Conservation (phyloP, 1,140 invertebrate genomes). For the Drosophila orena region DNA sequence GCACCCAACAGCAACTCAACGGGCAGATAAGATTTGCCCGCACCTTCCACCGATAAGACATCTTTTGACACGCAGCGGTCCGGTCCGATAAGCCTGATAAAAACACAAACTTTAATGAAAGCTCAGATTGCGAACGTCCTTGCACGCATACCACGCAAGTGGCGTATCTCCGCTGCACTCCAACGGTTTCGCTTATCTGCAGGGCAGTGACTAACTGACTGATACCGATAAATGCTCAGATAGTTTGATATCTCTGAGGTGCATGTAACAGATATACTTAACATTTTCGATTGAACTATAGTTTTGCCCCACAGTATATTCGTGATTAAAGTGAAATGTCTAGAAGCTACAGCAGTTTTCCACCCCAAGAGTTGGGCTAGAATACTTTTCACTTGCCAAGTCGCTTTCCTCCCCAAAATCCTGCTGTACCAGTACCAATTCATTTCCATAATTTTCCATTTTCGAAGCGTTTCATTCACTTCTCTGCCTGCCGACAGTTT, state of each 20-base stretch:
- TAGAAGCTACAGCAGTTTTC: background rate
- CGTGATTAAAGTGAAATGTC: background rate
- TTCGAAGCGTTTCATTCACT: constrained; percentile 38
- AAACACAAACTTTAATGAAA: constrained; percentile 68
- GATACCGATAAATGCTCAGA: background rate
- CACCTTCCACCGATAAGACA: constrained; percentile 61
- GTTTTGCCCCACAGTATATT: too few relatives aligned
- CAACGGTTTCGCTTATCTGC: constrained; percentile 11
- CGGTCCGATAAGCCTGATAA: constrained; percentile 61
- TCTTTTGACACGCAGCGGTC: constrained; percentile 59
- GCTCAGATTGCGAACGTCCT: constrained; percentile 70
- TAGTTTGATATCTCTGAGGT: background rate
- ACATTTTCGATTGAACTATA: too few relatives aligned
- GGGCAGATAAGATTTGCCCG: constrained; percentile 55
- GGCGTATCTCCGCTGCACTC: background rate
- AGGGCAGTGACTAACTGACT: constrained; percentile 15
- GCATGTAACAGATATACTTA: background rate
- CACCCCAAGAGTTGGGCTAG: background rate
- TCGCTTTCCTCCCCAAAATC: background rate
- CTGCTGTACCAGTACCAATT: constrained; percentile 4
- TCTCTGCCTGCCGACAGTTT: constrained; percentile 3
- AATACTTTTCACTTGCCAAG: background rate
- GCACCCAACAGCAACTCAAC: constrained; percentile 1
- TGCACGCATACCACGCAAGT: constrained; percentile 11
- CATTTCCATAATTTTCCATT: constrained; percentile 54